phyloP scores from a whole-genome alignment of 2,888 invertebrate species.

The Parnassius smintheus region DNA sequence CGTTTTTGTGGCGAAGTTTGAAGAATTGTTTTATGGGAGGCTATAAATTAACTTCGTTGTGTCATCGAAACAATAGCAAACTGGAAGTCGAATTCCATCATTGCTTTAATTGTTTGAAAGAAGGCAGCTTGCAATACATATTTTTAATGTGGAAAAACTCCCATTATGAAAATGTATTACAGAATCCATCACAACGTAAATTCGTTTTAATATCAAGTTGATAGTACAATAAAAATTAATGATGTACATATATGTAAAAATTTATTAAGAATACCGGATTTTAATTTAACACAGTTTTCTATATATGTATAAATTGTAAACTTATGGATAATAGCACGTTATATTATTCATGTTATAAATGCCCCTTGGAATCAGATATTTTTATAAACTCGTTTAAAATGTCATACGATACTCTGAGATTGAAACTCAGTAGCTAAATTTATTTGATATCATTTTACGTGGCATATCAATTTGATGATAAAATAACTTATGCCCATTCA shows the following conservation, averaged over 20 bases:
- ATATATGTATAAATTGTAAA: constrained; percentile 3
- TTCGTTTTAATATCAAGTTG: no score
- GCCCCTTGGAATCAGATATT: constrained; percentile 49
- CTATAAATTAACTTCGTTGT: constrained; percentile 64
- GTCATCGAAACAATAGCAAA: constrained; percentile 44
- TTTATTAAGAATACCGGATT: not conserved
- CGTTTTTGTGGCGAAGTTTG: constrained; percentile 73
- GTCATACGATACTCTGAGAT: constrained; percentile 56
- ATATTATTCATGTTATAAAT: constrained; percentile 7
- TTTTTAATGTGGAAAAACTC: no score
- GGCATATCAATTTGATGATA: constrained; percentile 38
- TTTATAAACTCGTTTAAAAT: constrained; percentile 49
- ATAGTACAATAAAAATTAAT: no score
- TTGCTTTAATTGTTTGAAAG: not conserved
- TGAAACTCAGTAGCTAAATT: constrained; percentile 54
- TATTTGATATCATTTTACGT: constrained; percentile 37
- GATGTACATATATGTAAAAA: no score
- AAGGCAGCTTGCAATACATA: not conserved
- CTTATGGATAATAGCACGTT: constrained; percentile 11
- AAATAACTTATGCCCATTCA: constrained; percentile 19
- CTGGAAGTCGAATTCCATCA: constrained; percentile 50
- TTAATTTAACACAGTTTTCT: constrained; percentile 1
- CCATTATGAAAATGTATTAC: no score
- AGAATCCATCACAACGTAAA: no score
- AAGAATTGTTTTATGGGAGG: constrained; percentile 76